Evolutionary conservation across 1,140 invertebrate genomes (phyloP), one percentile per base, ranked within the genome.

Genomic region (Anastrepha obliqua): DNA sequence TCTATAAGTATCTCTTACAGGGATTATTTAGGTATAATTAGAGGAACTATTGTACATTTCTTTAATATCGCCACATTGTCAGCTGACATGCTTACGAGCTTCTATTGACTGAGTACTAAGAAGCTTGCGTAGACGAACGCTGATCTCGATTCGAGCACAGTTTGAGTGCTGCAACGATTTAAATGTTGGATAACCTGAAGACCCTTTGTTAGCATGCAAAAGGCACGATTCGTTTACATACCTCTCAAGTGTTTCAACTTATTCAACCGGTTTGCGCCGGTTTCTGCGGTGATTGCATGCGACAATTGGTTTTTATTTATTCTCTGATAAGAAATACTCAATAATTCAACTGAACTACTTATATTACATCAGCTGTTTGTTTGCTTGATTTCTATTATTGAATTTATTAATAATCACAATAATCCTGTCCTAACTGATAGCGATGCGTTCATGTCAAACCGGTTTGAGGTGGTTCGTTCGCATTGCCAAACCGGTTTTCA

Each of bases 301-400:
- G 74, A 55, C 74, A 81, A 58, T 29, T 29, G 7, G 44, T 81
- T 15, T 67, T 29, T 39, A 39, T 67, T 67, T 29, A 67, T 67
- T 81, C 20, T n/a, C 47, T 74, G 67, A 74, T 74, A 74, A 74
- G 67, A 74, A 74, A 67, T 39, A 47, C 15, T 74, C 29, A 74
- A 29, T 13, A 17, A 2, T 47, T 74, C 15, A 44, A 44, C 15
- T n/a, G 13, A 42, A 20, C 65, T 4, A 29, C 29, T 29, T 29
- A 29, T 20, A 67, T 67, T 74, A n/a, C 67, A 74, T 74, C 13
- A 39, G 29, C 67, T 74, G 42, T 74, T 74, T 47, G 39, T 39
- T 47, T 17, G 67, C 39, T 42, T 11, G 4, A 5, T 65, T 65
- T 74, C 42, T 47, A 44, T 74, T 47, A 17, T 62, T 17, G 5